Base-by-base conservation (phyloP, 1,140 invertebrate genomes). In the Bombus consobrinus region DNA sequence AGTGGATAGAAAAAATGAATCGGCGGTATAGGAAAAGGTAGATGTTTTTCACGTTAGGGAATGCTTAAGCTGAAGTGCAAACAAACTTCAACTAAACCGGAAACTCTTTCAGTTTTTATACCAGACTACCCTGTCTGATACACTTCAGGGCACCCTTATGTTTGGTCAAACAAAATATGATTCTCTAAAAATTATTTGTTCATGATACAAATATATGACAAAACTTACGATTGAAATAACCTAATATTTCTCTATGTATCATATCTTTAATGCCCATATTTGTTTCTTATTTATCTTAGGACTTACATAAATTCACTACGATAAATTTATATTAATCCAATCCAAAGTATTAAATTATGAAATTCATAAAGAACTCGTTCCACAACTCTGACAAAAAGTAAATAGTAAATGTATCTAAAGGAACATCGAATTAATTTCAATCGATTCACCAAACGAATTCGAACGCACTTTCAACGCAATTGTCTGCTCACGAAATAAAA, bases 401-500 rank as follows among this genome's bases (percentile, higher is more conserved):
- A 53, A 53, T 53, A 8, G 6, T 22, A 53, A 53, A 53, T 53
- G 6, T 53, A 8, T 53, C 1, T 15, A 72, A n/a, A 64, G 3
- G 28, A 32, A 64, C 1, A 18, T 25, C 0, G 22, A 34, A 25
- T 6, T 68, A 15, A 32, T 32, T 18, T 34, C 64, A 18, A 66
- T 22, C 8, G 8, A 34, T 66, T 64, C 13, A 22, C 6, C 47
- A 53, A 8, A 53, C 57, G 0, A 28, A 10, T 28, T 28, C 0
- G 25, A 10, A n/a, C 59, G 59, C 10, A 5, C n/a, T 62, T 28
- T 12, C 28, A 62, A 62, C 68, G 68, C 37, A 12, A 25, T 32
- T 34, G 66, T 6, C n/a, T 6, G n/a, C 28, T n/a, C 80, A 59
- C 79, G 64, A 77, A 84, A 88, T 80, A 73, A 75, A 88, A 91